Conservation (phyloP, 2,113 vertebrate species). For the Corythornis cristatus region DNA sequence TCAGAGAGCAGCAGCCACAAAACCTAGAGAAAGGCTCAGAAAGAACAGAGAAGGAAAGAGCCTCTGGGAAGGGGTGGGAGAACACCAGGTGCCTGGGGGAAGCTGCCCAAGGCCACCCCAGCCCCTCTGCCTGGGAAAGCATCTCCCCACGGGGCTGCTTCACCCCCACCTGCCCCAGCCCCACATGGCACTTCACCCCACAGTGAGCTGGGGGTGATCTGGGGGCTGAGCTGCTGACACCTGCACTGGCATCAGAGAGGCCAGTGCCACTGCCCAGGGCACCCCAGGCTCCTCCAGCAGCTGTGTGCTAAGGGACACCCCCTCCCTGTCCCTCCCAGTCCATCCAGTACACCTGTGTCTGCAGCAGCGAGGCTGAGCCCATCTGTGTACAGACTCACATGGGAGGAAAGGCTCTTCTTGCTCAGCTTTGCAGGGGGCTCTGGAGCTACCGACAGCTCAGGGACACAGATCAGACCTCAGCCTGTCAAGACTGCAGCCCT, state of each 20-base stretch:
- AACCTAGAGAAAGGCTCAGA: neutral
- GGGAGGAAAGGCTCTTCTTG: neutral
- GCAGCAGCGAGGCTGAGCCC: neutral
- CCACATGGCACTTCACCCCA: fast-evolving
- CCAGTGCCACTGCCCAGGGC: fast-evolving
- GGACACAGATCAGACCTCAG: neutral
- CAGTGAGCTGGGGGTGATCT: fast-evolving
- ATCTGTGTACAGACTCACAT: neutral
- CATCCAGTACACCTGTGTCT: no score
- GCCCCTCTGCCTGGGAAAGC: neutral
- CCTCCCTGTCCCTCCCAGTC: no score
- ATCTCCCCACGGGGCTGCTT: neutral
- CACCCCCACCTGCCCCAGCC: neutral
- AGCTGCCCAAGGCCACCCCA: fast-evolving
- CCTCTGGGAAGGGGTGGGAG: neutral
- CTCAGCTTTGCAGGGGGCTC: neutral
- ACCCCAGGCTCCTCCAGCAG: neutral
- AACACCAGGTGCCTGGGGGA: fast-evolving
- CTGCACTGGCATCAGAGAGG: fast-evolving
- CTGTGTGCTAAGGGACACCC: no score
- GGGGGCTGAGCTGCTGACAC: neutral
- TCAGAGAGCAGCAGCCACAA: neutral
- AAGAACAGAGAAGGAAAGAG: neutral
- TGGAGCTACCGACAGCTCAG: neutral
- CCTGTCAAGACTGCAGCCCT: neutral